Percentiles rank a stretch among this genome's conserved stretches.
phyloP scores from a whole-genome alignment of 2,113 vertebrate species.

The Planiliza haematocheilus region DNA sequence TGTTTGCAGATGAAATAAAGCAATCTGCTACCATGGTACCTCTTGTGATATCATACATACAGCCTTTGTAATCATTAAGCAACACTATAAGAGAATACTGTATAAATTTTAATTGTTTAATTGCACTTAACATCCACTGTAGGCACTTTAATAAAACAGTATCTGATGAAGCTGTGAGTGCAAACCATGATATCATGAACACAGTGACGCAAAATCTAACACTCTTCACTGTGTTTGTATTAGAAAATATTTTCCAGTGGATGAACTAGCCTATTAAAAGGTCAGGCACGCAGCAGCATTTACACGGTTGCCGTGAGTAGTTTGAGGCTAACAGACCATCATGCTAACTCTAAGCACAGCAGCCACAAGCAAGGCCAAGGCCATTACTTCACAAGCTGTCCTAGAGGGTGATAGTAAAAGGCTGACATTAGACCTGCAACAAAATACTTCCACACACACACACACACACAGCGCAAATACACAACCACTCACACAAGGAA shows the following conservation, averaged over 20 bases:
- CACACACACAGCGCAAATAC: conserved; percentile 1
- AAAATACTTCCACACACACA: background rate
- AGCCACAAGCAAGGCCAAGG: conserved; percentile 29
- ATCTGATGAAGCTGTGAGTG: background rate
- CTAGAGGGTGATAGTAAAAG: conserved; percentile 20
- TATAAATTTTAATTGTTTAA: conserved; percentile 6
- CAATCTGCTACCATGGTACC: background rate
- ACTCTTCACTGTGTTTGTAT: conserved; percentile 37
- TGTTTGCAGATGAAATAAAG: background rate
- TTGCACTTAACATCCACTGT: background rate
- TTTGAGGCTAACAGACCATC: background rate
- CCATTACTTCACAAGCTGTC: conserved; percentile 20
- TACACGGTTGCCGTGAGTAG: conserved; percentile 1
- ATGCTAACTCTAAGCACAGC: conserved; percentile 9
- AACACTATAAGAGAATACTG: background rate
- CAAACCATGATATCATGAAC: conserved; percentile 43
- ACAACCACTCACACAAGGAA: conserved; percentile 17
- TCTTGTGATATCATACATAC: background rate
- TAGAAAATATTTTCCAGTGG: conserved; percentile 28
- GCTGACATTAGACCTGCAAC: background rate
- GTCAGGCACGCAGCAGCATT: conserved; percentile 23
- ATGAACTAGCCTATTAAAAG: conserved; percentile 51
- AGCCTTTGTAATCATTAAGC: background rate
- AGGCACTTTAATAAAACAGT: conserved; percentile 7
- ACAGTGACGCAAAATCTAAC: conserved; percentile 29